Evolutionary conservation across 2,113 vertebrate genomes (phyloP).

Genomic region (Cromileptes altivelis): DNA sequence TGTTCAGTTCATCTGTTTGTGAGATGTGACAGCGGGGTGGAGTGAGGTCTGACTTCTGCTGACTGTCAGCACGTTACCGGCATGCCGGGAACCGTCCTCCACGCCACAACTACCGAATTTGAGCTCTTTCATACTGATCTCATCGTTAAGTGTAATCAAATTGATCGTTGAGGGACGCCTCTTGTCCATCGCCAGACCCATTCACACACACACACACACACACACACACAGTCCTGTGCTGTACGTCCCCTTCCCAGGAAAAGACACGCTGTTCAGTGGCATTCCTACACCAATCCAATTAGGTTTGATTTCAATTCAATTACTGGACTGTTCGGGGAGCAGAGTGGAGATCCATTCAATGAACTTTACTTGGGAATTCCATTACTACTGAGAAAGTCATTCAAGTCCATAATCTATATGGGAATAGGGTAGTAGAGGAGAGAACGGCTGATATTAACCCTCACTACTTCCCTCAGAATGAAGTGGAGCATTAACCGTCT

Average conservation of each 20-base stretch:
- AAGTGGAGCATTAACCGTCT: constrained; percentile 52
- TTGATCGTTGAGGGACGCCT: constrained; percentile 50
- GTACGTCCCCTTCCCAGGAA: constrained; percentile 64
- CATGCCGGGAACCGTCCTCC: constrained; percentile 42
- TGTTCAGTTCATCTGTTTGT: constrained; percentile 61
- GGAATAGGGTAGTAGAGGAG: constrained; percentile 42
- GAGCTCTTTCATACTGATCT: constrained; percentile 47
- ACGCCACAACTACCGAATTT: constrained; percentile 24
- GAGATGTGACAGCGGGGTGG: constrained; percentile 47
- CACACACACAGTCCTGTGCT: constrained; percentile 46
- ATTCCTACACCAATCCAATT: constrained; percentile 82
- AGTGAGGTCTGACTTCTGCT: constrained; percentile 59
- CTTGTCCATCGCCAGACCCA: constrained; percentile 41
- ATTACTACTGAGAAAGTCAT: constrained; percentile 72
- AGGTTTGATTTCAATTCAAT: constrained; percentile 81
- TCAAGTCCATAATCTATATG: constrained; percentile 65
- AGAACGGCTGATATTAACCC: constrained; percentile 45
- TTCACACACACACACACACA: constrained; percentile 39
- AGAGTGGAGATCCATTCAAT: constrained; percentile 75
- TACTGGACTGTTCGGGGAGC: constrained; percentile 71
- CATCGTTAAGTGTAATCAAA: constrained; percentile 75
- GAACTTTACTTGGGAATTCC: constrained; percentile 80
- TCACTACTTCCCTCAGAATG: constrained; percentile 42
- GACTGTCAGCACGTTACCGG: constrained; percentile 68
- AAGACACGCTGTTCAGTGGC: constrained; percentile 71